Evolutionary conservation across 2,113 vertebrate genomes (phyloP), one percentile per base, ranked within the genome.

Genomic region (Perca flavescens): DNA sequence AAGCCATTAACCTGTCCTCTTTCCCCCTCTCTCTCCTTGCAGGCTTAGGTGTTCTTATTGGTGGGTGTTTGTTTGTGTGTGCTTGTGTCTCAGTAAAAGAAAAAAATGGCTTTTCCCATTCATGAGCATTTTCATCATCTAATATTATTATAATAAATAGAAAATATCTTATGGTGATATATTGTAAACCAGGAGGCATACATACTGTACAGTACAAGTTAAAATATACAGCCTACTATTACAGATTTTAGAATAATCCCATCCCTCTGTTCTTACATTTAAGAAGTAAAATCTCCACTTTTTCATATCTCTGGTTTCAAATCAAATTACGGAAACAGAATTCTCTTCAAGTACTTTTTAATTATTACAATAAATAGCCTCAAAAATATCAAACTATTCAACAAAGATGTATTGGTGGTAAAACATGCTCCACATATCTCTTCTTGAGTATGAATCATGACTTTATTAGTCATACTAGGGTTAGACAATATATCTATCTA

Each of bases 1-100:
- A 90, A 74, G 80, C 86, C 88, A 86, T 79, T 74, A 86, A 88
- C 80, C 73, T 84, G 74, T 77, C 85, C 81, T 86, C 66, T 77
- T 61, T 68, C 36, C 10, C 36, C 10, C 75, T 53, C 58, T 49
- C 75, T 79, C 82, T 87, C 57, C 82, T 82, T 77, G 65, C 31
- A 68, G 74, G 58, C 74, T 79, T 34, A 73, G 62, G 14, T 12
- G 22, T 63, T 36, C 34, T 34, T 40, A 21, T 14, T 21, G 25
- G 10, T 34, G 15, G 68, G 63, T 70, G 25, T 69, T 36, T 36
- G 63, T 69, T 5, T n/a, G 49, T 57, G 6, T 14, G 40, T 25
- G 49, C 15, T 3, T 40, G 54, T 80, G 34, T 47, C 15, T 67
- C 10, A 22, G 54, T 31, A 15, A 58, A 60, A 34, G 7, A 12